Base-by-base conservation (phyloP, 2,888 invertebrate genomes). In the Drosophila paramelanica region DNA sequence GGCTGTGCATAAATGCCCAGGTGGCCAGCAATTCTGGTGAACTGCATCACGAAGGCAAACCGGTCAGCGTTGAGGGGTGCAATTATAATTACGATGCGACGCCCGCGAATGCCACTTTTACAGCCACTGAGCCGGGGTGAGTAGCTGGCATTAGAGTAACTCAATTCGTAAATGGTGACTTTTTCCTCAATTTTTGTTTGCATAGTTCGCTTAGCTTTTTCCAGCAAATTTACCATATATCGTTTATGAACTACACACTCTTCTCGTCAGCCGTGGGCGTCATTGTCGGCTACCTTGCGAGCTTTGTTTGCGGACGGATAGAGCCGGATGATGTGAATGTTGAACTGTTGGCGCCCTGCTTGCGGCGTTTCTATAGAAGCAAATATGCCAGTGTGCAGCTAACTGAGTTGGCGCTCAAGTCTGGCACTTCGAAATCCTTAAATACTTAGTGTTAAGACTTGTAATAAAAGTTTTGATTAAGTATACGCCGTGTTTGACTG, bases 231-330 rank as follows among this genome's bases (percentile, higher is more conserved):
- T 91, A 95, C 83, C 94, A 95, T 51, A 92, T 96, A 65, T 96
- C 96, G 6, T 96, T 96, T 81, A 91, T 96, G 59, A 95, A 95
- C 94, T 95, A 96, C 79, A 94, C 95, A 0, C 90, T 94, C 0
- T 92, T 95, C 27, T 96, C 96, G 1, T 93, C 94, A 20, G 58
- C 93, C 0, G 93, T 96, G 2, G 94, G 95, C 0, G 92, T 95
- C 46, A 81, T 93, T 1, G 92, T 95, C 2, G 94, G 94, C 1
- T 92, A 94, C 25, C 45, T 95, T 0, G 92, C 94, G 0, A 95
- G 95, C 74, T 91, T 95, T 3, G 79, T 93, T 23, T 94, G 93
- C 31, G 93, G 93, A 1, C 93, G 93, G 0, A 92, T 93, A 57
- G 92, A 94, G 50, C 92, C 93, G 0, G 90, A 93, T 36, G 94